Conservation (phyloP, 2,797 vertebrate genomes). For the Linurgus olivaceus region DNA sequence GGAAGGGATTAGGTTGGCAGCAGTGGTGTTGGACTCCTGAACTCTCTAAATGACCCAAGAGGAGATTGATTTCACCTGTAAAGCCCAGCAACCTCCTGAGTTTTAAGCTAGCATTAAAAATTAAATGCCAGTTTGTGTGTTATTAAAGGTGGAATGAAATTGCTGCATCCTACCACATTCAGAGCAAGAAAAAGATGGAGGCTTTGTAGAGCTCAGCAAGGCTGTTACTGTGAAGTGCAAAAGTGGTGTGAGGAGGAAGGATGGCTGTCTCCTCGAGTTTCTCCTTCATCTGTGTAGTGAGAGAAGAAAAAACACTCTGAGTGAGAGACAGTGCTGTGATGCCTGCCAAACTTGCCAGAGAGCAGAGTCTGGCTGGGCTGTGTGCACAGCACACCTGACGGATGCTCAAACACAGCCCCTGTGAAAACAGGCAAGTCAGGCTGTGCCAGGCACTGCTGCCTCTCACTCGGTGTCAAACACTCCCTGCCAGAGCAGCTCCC, state of each 20-base stretch:
- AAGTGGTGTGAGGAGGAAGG: neutral
- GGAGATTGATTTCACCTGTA: neutral
- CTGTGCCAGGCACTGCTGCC: neutral
- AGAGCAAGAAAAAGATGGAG: neutral
- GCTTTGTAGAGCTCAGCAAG: neutral
- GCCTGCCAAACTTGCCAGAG: neutral
- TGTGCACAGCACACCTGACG: neutral
- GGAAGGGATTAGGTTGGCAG: neutral
- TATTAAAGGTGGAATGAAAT: conserved; percentile 6
- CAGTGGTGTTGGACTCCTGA: neutral
- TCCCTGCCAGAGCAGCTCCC: neutral
- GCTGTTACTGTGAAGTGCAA: neutral
- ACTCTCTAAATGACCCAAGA: conserved; percentile 16
- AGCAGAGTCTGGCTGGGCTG: neutral
- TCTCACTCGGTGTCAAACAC: neutral
- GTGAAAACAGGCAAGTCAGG: neutral
- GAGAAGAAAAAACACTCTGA: neutral
- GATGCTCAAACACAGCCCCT: neutral
- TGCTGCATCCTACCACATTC: neutral
- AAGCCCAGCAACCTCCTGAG: neutral
- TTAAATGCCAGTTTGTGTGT: neutral
- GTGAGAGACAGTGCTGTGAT: neutral
- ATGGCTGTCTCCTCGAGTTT: accelerated
- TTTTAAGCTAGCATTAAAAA: conserved; percentile 28
- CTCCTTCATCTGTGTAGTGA: neutral